Base-by-base conservation (phyloP, 2,113 vertebrate genomes). In the Podilymbus podiceps region DNA sequence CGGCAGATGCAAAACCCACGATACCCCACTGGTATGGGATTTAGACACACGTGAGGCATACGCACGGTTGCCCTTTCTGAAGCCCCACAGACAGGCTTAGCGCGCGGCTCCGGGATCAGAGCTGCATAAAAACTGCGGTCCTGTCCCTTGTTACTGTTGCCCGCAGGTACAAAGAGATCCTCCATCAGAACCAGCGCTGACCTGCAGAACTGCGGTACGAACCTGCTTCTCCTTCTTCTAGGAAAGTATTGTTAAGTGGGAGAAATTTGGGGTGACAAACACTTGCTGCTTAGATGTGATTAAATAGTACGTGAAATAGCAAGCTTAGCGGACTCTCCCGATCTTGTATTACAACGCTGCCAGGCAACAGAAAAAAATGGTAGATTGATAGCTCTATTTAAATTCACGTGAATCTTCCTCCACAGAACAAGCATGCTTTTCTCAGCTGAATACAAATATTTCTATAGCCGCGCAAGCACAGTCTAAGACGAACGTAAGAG, bases 371-470 rank as follows among this genome's bases (percentile, higher is more conserved):
- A 8, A 60, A 47, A 60, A 66, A 60, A 49, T 10, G 52, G 47
- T 40, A 33, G 64, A 69, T 79, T 75, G 90, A 85, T 20, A 67
- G 75, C 42, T 22, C 64, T 52, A 50, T 63, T 89, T 63, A 93
- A 90, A 93, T 72, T 67, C 31, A 63, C n/a, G 52, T n/a, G 55
- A 79, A 50, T 83, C 62, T 83, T 46, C 87, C 83, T 79, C 67
- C 76, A 68, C 72, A 72, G 79, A 86, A 76, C 47, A 90, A 94
- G 85, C 19, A 71, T 1, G 27, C 44, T 58, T 88, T 35, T 79
- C 38, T 53, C 49, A 47, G 49, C 63, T 18, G 53, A 91, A 66
- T 47, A 72, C 82, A 71, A 85, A 46, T 33, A 63, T 22, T 75
- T 56, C 56, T 72, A 44, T 19, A 79, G 42, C 30, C 42, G 24